Evolutionary conservation across 2,113 vertebrate genomes (phyloP).

Genomic region (Melierax canorus): DNA sequence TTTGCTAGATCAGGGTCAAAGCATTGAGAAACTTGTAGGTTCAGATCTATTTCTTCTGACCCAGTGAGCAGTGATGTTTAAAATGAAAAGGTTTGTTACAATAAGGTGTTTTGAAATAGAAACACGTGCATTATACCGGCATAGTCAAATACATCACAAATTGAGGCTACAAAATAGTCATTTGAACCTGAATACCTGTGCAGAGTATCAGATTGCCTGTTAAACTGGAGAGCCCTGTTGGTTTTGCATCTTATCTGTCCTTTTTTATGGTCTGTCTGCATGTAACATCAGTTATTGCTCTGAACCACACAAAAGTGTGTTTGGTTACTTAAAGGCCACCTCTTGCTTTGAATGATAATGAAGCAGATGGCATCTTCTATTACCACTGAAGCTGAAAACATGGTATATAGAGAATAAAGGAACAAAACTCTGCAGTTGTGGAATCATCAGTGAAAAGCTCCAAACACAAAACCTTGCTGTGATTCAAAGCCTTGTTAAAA

Average conservation of each 20-base stretch:
- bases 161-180: not conserved
- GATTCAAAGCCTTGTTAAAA: not conserved
- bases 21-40: not conserved
- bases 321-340: not conserved
- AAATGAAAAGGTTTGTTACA: not conserved
- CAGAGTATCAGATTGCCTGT: not conserved
- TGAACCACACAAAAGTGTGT: not conserved
- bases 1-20: not conserved
- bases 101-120: not conserved
- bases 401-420: not conserved
- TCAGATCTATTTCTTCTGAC: not conserved
- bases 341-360: not conserved
- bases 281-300: not conserved
- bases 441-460: not conserved
- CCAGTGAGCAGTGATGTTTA: not conserved
- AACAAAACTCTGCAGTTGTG: not conserved
- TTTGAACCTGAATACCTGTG: not conserved
- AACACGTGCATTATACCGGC: fast-evolving
- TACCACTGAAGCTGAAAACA: not conserved
- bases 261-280: not conserved
- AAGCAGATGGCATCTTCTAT: not conserved
- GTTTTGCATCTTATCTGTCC: not conserved
- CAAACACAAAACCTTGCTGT: not conserved
- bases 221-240: not conserved
- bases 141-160: not conserved